phyloP scores from a whole-genome alignment of 2,888 invertebrate genomes.

The Chloroclystis v-ata region DNA sequence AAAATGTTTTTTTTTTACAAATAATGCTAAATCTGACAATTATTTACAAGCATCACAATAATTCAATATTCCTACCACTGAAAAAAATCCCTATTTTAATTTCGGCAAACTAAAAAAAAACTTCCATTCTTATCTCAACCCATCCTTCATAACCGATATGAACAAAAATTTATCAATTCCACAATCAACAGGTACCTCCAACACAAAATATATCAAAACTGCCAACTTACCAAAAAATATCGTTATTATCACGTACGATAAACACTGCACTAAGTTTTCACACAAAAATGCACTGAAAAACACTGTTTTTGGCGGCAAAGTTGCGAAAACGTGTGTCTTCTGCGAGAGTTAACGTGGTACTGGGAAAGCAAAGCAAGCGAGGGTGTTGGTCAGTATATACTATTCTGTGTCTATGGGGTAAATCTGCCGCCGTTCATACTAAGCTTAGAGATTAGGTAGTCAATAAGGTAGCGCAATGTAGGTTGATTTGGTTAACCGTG shows the following conservation, averaged over 20 bases:
- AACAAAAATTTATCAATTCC: background rate
- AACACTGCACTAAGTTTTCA: slow-evolving; percentile 16
- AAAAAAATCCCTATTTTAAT: background rate
- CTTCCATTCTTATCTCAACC: background rate
- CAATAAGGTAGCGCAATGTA: background rate
- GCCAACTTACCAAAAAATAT: slow-evolving; percentile 10
- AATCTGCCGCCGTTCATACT: background rate
- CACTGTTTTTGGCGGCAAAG: slow-evolving; percentile 5
- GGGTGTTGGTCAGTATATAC: background rate
- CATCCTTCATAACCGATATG: background rate
- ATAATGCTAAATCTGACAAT: no score
- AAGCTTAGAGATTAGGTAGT: slow-evolving; percentile 1
- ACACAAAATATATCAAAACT: background rate
- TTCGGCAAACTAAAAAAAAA: background rate
- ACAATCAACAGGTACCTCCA: background rate
- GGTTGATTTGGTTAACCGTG: no score
- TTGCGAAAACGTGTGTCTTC: background rate
- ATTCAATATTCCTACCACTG: no score
- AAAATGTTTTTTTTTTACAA: no score
- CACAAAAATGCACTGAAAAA: slow-evolving; percentile 13
- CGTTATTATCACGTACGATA: background rate
- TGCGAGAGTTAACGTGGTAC: slow-evolving; percentile 2
- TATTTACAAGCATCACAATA: no score
- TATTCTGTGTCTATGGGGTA: slow-evolving; percentile 1
- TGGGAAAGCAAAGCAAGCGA: slow-evolving; percentile 3